These are phyloP conservation scores for Hemicrepidius hirtus DNA, from an alignment of 2,888 invertebrate genomes.

Conservation along the genomic window DNA sequence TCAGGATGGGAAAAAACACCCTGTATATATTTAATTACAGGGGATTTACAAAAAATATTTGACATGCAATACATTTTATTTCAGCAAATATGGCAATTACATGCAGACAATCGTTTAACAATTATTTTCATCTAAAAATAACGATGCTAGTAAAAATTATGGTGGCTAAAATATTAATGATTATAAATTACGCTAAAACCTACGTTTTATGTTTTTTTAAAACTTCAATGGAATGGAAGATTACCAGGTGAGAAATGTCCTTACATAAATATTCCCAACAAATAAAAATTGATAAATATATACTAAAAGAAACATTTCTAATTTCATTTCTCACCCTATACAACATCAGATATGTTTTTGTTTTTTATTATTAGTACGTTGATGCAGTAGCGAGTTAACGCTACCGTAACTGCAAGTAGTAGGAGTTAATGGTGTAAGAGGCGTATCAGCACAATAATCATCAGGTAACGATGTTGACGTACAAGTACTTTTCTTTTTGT, in stretches of 20 bases:
- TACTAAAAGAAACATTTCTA: neutral
- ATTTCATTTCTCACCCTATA: conserved; percentile 66
- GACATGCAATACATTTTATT: conserved; percentile 18
- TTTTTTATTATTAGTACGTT: conserved; percentile 63
- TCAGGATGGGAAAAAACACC: too few species aligned
- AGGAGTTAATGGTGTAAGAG: conserved; percentile 39
- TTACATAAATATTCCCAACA: neutral
- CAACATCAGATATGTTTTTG: conserved; percentile 69
- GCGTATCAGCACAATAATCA: neutral
- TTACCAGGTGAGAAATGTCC: conserved; percentile 19
- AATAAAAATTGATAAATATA: conserved; percentile 7
- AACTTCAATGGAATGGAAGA: conserved; percentile 23
- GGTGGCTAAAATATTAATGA: conserved; percentile 25
- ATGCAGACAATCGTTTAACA: conserved; percentile 19
- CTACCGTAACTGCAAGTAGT: conserved; percentile 67
- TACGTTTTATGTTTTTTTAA: conserved; percentile 13
- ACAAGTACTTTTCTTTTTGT: conserved; percentile 30
- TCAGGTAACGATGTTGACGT: conserved; percentile 44
- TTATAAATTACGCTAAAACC: conserved; percentile 17
- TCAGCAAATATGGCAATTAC: conserved; percentile 22
- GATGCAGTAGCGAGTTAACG: conserved; percentile 64
- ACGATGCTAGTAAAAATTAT: conserved; percentile 11
- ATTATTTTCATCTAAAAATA: conserved; percentile 19
- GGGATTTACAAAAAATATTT: too few species aligned
- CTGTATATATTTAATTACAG: too few species aligned